Conservation (phyloP, 2,888 invertebrate species). For the Drosophila fulvimacula region DNA sequence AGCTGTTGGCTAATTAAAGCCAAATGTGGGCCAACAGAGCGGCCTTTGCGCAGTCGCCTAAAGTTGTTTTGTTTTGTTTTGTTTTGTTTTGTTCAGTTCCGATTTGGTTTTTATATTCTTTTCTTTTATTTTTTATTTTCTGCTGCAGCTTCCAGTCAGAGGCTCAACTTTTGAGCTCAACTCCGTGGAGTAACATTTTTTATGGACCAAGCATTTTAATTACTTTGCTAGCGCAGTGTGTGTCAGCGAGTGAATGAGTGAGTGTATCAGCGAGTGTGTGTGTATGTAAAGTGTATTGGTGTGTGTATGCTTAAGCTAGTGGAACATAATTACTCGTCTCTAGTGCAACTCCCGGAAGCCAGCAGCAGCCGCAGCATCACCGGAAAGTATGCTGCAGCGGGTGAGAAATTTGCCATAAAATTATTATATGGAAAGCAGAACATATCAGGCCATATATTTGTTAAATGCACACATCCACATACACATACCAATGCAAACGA, state of each 20-base stretch:
- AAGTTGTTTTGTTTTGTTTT: constrained; percentile 70
- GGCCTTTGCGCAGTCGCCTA: constrained; percentile 62
- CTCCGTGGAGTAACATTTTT: constrained; percentile 78
- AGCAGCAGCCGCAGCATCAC: constrained; percentile 65
- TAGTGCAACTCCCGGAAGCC: constrained; percentile 76
- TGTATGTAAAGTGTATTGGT: constrained; percentile 10
- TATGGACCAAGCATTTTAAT: constrained; percentile 81
- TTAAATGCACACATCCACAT: constrained; percentile 3
- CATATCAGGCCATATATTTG: constrained; percentile 25
- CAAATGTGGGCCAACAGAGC: constrained; percentile 56
- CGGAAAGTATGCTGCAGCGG: constrained; percentile 71
- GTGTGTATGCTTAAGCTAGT: constrained; percentile 71
- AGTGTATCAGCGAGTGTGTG: constrained; percentile 11
- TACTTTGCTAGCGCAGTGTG: constrained; percentile 61
- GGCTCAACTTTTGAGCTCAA: constrained; percentile 77
- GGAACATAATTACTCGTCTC: constrained; percentile 81
- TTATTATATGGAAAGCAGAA: constrained; percentile 68
- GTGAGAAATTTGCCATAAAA: constrained; percentile 73
- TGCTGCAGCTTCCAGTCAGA: constrained; percentile 59
- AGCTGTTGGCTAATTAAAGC: constrained; percentile 69
- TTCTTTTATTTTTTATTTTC: constrained; percentile 16
- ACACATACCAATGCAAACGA: constrained; percentile 44
- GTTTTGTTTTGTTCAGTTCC: constrained; percentile 51
- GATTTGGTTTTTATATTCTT: constrained; percentile 24
- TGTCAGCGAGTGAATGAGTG: constrained; percentile 19